Conservation (phyloP, 1,140 invertebrate species). For the Caenorhabditis remanei region DNA sequence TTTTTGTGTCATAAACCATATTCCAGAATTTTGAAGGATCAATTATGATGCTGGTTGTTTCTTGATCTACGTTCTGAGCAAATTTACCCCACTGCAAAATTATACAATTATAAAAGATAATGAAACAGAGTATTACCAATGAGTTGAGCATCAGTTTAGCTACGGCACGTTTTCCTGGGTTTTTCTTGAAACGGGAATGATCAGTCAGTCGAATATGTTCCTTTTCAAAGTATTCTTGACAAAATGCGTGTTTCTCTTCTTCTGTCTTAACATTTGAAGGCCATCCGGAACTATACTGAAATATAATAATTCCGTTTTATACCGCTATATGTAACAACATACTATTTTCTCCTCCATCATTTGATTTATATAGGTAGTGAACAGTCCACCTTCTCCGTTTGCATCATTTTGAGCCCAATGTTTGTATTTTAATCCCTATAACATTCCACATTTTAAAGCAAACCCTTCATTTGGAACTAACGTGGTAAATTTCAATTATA, state of each 20-base stretch:
- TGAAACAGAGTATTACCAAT: not conserved
- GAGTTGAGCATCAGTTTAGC: not conserved
- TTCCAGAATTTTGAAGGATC: not conserved
- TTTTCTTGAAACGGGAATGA: not conserved
- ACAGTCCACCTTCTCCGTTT: not conserved
- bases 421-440: not conserved
- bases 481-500: not conserved
- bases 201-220: not conserved
- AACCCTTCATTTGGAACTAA: no score
- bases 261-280: not conserved
- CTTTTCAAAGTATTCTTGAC: not conserved
- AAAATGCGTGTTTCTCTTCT: not conserved
- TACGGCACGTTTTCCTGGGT: not conserved
- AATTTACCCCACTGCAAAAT: not conserved
- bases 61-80: not conserved
- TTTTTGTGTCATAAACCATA: not conserved
- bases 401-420: not conserved
- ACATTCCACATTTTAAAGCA: no score
- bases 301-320: not conserved
- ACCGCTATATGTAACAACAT: not conserved
- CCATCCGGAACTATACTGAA: conserved; percentile 13
- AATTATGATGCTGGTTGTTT: not conserved
- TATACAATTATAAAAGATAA: not conserved
- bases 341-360: conserved; percentile 12
- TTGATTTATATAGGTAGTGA: not conserved